These are phyloP conservation scores for Ophioderma brevispina DNA, from an alignment of 35 echinoderm and acorn worm genomes.

Conservation along the genomic window DNA sequence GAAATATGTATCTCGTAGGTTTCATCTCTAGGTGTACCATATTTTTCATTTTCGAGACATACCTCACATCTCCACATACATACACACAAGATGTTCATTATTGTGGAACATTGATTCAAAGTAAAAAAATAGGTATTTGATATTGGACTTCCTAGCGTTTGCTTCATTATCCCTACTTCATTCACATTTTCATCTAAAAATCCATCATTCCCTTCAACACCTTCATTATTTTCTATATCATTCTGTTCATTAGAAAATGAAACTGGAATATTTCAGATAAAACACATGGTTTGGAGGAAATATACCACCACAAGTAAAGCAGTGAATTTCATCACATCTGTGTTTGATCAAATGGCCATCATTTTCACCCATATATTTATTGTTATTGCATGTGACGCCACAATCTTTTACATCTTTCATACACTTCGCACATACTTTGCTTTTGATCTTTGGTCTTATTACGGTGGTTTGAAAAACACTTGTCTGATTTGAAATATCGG, in stretches of 20 bases:
- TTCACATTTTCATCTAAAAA: not conserved
- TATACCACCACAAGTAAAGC: conserved; percentile 15
- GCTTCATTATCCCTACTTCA: not conserved
- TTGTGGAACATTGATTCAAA: conserved; percentile 61
- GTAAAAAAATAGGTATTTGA: conserved; percentile 74
- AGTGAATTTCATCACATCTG: conserved; percentile 12
- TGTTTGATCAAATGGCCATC: not conserved
- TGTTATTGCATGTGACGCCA: not conserved
- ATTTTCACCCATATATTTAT: not conserved
- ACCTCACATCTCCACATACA: conserved; percentile 42
- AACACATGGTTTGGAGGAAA: conserved; percentile 26
- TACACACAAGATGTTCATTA: conserved; percentile 53
- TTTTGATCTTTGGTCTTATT: not conserved
- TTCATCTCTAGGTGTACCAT: not conserved
- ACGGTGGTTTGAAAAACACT: not conserved
- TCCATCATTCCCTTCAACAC: not conserved
- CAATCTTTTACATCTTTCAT: conserved; percentile 34
- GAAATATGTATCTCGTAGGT: conserved; percentile 11
- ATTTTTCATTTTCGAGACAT: not conserved
- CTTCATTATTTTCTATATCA: conserved; percentile 4
- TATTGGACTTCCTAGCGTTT: not conserved
- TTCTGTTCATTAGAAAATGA: not conserved
- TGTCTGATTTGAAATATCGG: not conserved
- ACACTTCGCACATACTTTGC: conserved; percentile 13
- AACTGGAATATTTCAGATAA: not conserved